Conservation (phyloP, 2,113 vertebrate genomes). For the Varanus salvator region DNA sequence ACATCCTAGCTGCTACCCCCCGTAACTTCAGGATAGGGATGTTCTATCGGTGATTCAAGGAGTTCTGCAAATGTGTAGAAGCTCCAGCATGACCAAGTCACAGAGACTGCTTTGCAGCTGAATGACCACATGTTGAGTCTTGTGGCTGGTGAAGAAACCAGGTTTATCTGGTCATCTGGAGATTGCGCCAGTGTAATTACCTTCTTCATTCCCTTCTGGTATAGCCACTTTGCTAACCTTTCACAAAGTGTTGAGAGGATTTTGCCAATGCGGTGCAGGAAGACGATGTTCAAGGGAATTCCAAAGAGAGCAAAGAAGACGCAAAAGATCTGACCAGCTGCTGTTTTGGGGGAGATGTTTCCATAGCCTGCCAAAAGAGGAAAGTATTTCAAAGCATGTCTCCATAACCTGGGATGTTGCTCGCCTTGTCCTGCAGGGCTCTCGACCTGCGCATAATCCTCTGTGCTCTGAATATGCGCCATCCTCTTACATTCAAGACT, state of each 20-base stretch:
- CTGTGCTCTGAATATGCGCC: background rate
- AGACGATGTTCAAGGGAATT: slow-evolving; percentile 76
- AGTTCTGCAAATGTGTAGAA: background rate
- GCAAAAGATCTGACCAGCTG: slow-evolving; percentile 76
- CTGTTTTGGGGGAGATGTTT: slow-evolving; percentile 67
- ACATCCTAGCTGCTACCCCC: background rate
- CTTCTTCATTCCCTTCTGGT: slow-evolving; percentile 69
- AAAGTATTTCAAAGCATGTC: slow-evolving; percentile 4
- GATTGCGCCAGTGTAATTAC: slow-evolving; percentile 41
- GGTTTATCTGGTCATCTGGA: background rate
- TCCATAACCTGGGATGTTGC: background rate
- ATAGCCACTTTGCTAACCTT: slow-evolving; percentile 67
- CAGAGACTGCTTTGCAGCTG: background rate
- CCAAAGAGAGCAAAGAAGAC: slow-evolving; percentile 74
- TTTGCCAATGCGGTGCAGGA: slow-evolving; percentile 70
- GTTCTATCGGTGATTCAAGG: background rate
- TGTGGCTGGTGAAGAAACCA: background rate
- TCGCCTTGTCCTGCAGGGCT: too few species aligned
- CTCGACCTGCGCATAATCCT: too few species aligned
- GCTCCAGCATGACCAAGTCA: background rate
- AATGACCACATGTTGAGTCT: background rate
- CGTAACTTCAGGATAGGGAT: background rate
- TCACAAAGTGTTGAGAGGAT: slow-evolving; percentile 64
- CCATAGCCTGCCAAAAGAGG: slow-evolving; percentile 70
- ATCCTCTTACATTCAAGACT: background rate